Base-by-base conservation (phyloP, 2,888 invertebrate species). In the Eristalis pertinax region DNA sequence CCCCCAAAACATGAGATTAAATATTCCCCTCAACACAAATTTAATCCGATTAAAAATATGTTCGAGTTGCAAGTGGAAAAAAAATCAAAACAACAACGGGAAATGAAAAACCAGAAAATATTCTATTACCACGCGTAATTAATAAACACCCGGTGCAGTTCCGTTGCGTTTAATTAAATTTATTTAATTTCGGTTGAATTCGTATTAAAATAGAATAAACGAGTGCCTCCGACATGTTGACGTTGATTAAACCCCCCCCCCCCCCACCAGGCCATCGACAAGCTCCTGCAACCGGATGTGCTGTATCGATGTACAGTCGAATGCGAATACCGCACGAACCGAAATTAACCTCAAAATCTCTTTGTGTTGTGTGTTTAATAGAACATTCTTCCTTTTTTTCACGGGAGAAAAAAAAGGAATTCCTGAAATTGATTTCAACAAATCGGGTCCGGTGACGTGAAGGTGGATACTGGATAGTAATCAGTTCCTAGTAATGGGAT, bases 1-100 rank as follows among this genome's bases (percentile, higher is more conserved):
- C 13, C 38, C 38, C 38, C 13, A 38, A 38, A 38, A 2, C 11
- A 38, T 2, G 4, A 11, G 2, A 38, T 38, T 38, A 38, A 38
- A 38, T 38, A 13, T 38, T 38, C 13, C 13, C 38, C 38, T 3
- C 13, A 11, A 38, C 38, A 38, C 38, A 38, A 24, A 69, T 77
- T 77, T 83, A 67, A 83, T 77, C 72, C 60, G 77, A 77, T 77
- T 83, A 77, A 67, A 72, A 67, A 29, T 8, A 22, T 73, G n/a
- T 43, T 38, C 3, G 38, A 62, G 43, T 56, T 78, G 24, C 65
- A 75, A 69, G 5, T 43, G 43, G 19, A 50, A 7, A 50, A 50
- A 19, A 50, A 43, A 43, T 3, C 7, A 5, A 32, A 32, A 32
- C 32, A 32, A 32, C 32, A 32, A 10, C 32, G 4, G 43, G 4